Evolutionary conservation across 2,888 invertebrate species (phyloP), one percentile per base, ranked within the genome.

Genomic region (Volucella bombylans): DNA sequence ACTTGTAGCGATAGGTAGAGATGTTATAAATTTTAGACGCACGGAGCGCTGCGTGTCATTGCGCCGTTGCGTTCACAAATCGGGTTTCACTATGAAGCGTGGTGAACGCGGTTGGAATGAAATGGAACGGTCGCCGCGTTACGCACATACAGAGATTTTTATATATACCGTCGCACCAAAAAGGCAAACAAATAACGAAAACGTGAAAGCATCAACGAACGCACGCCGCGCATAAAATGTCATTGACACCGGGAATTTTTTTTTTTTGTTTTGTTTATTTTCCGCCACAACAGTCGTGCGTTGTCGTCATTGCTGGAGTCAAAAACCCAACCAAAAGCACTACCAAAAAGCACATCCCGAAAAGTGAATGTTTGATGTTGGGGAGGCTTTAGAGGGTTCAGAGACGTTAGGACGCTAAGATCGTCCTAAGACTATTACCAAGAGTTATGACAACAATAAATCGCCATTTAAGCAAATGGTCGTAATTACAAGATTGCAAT

Each of bases 171-270:
- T 43, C 41, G 52, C 12, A 52, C 39, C 12, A 55, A 54, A 39
- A 47, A 67, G 14, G 43, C 18, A 41, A n/a, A 50, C 9, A 41
- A 41, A 23, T n/a, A n/a, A n/a, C 14, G 6, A 9, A 45, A 52
- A 14, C 47, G 18, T 47, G 41, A 41, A 67, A 57, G 49, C 50
- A 47, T 68, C 43, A 57, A 47, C 31, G 47, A 47, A 57, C 67
- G 61, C 65, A 55, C 39, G 15, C 50, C 52, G 45, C 54, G 59
- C 68, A 64, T 31, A 59, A 76, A 80, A 72, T 80, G 72, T 72
- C 67, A 80, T 71, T 61, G 69, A 85, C 74, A 85, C 80, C 83
- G 83, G 83, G 80, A 80, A 71, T 55, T 43, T 67, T 55, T 23
- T 23, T 23, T 3, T 23, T 23, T 23, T 14, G 50, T 49, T 49